Conservation (phyloP, 2,113 vertebrate species). For the Dendrocopos noguchii region DNA sequence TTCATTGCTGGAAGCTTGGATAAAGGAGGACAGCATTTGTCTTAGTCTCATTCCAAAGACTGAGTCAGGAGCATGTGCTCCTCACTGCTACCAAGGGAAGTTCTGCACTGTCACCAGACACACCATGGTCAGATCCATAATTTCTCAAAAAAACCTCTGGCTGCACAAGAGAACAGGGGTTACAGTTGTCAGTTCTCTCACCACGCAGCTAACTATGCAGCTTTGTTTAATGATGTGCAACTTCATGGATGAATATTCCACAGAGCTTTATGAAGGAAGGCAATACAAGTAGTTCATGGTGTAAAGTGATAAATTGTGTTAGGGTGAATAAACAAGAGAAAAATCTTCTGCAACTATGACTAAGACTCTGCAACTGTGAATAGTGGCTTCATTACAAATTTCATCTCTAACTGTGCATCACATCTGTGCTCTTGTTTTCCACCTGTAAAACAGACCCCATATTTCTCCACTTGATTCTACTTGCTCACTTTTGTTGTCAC, state of each 20-base stretch:
- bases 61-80: not conserved
- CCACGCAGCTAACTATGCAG: not conserved
- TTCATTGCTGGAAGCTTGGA: not conserved
- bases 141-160: not conserved
- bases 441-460: not conserved
- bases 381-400: not conserved
- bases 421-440: not conserved
- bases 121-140: not conserved
- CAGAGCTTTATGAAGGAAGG: not conserved
- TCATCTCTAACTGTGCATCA: not conserved
- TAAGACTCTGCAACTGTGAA: not conserved
- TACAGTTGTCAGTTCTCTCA: not conserved
- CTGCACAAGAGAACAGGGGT: fast-evolving
- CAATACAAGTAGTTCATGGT: not conserved
- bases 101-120: not conserved
- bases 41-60: not conserved
- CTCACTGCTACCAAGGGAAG: not conserved
- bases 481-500: not conserved
- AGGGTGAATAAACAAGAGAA: not conserved
- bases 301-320: not conserved
- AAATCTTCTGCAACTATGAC: not conserved
- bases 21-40: not conserved
- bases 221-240: not conserved
- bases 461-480: not conserved
- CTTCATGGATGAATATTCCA: not conserved